phyloP scores from a whole-genome alignment of 2,888 invertebrate species.

The Eumacrocentrus americanus region DNA sequence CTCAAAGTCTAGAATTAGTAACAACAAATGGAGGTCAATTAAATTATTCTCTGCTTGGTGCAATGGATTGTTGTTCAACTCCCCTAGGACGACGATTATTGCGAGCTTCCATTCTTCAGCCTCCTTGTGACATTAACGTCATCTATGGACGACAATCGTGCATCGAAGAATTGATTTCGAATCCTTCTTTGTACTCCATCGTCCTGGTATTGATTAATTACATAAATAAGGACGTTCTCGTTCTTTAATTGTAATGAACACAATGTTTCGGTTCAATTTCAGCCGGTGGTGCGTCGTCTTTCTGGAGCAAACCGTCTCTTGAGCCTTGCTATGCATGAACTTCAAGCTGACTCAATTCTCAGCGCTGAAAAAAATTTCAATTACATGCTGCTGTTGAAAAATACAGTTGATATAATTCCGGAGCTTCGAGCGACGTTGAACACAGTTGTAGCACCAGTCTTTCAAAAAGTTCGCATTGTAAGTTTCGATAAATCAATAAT shows the following conservation, averaged over 20 bases:
- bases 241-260: neutral
- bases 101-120: constrained; percentile 82
- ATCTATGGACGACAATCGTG: constrained; percentile 76
- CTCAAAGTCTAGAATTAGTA: constrained; percentile 77
- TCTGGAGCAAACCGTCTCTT: constrained; percentile 81
- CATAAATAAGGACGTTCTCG: neutral
- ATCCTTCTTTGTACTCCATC: constrained; percentile 69
- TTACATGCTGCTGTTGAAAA: constrained; percentile 78
- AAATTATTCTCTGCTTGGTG: constrained; percentile 68
- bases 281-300: constrained; percentile 70
- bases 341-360: constrained; percentile 55
- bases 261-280: neutral
- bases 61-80: constrained; percentile 75
- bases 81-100: constrained; percentile 77
- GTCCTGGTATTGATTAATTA: constrained; percentile 65
- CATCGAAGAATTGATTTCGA: constrained; percentile 76
- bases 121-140: constrained; percentile 71
- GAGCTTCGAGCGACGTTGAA: constrained; percentile 68
- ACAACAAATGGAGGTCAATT: constrained; percentile 64
- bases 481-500: too few relatives aligned
- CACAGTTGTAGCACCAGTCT: constrained; percentile 64
- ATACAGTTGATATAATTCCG: constrained; percentile 74
- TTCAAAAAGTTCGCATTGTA: constrained; percentile 66
- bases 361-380: constrained; percentile 78
- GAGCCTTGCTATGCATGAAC: constrained; percentile 65